Evolutionary conservation across 2,888 invertebrate genomes (phyloP), one percentile per base, ranked within the genome.

Genomic region (Drosophila niveifrons): DNA sequence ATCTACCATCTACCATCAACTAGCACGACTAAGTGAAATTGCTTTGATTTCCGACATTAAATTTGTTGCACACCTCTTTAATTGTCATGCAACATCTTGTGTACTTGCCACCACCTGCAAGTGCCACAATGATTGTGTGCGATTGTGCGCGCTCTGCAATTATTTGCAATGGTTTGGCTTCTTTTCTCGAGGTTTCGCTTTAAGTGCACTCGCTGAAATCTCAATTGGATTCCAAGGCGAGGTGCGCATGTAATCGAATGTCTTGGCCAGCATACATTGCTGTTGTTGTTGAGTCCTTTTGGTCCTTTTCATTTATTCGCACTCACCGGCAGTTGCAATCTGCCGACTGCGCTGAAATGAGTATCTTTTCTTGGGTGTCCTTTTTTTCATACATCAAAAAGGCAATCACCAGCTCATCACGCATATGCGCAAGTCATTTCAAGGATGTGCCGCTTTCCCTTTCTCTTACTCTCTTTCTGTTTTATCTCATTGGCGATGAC

Each of bases 11-110:
- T 11, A 59, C 50, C 62, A 50, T 8, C 50, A 41, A 39, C 52
- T 9, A 17, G 55, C 48, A 29, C 53, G 46, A n/a, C 61, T 34
- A 57, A 72, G 66, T 74, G 65, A 59, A 74, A 75, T 66, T 78
- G 76, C 90, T 83, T 82, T 89, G 90, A 89, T 85, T 89, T 71
- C 68, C 68, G 75, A 85, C 88, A 78, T 88, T 85, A 66, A 82
- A 72, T 85, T 73, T 75, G 66, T 66, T 63, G 71, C 59, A 72
- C 65, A 79, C 64, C 63, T 46, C 75, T 63, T 88, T 83, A 80
- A 82, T 84, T 82, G 85, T 81, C 56, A 48, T 47, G 64, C 59
- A 61, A 36, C 75, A 48, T 56, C 55, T 48, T 34, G n/a, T 23
- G 6, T 43, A 61, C 43, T 18, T 51, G 41, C 47, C 56, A 56